These are phyloP conservation scores for Tetrax tetrax DNA, from an alignment of 2,113 vertebrate species.

Conservation along the genomic window DNA sequence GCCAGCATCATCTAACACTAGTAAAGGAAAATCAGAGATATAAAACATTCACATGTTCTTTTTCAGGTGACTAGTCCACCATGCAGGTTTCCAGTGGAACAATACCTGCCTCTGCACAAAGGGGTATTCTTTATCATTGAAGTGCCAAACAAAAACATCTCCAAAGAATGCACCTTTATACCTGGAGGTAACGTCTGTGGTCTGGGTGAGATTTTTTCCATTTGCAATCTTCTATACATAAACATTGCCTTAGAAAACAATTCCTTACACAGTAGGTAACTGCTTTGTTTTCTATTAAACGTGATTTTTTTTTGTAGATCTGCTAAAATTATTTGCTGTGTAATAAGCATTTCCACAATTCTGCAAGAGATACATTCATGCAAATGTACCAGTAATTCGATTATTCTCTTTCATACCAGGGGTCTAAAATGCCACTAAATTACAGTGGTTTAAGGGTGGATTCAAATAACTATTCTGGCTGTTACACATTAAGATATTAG, in stretches of 20 bases:
- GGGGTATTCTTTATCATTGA: neutral
- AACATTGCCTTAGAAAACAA: neutral
- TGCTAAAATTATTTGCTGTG: neutral
- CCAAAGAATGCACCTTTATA: neutral
- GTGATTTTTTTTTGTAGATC: neutral
- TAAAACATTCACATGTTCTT: neutral
- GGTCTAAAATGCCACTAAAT: neutral
- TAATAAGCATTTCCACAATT: neutral
- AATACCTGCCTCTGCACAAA: neutral
- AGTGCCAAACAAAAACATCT: conserved; percentile 15
- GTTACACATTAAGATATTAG: neutral
- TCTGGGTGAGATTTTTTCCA: neutral
- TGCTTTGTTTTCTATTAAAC: neutral
- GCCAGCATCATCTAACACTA: neutral
- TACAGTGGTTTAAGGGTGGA: neutral
- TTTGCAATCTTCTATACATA: neutral
- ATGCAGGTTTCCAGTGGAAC: neutral
- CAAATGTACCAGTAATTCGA: neutral
- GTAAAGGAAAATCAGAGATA: neutral
- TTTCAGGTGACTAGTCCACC: neutral
- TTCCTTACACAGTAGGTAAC: neutral
- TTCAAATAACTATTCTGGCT: neutral
- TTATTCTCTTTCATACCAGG: neutral
- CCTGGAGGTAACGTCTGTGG: conserved; percentile 34
- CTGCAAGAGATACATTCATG: neutral